A percentile compares a stretch with the other conserved stretches of the same genome.
Conservation (phyloP, 2,797 vertebrate species). For the Heteromormyrus szaboi region DNA sequence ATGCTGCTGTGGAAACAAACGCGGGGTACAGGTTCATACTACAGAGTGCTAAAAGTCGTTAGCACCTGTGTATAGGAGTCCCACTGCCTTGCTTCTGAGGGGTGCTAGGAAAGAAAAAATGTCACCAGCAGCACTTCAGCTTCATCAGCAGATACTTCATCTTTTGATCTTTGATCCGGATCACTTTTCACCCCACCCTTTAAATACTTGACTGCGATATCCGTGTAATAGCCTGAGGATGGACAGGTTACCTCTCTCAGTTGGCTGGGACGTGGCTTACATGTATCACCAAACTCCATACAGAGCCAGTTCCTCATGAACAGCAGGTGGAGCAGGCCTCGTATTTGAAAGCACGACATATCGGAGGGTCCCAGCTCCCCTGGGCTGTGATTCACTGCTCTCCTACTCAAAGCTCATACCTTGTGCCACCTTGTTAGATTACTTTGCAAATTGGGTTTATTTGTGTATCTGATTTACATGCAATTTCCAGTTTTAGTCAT, state of each 20-base stretch:
- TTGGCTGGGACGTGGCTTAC: background rate
- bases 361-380: background rate
- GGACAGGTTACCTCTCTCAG: background rate
- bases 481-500: background rate
- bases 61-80: background rate
- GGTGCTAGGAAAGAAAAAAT: no score
- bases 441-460: background rate
- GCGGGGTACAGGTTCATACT: background rate
- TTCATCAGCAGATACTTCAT: background rate
- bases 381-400: background rate
- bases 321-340: background rate
- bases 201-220: background rate
- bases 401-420: background rate
- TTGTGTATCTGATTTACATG: background rate
- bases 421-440: background rate
- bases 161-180: background rate
- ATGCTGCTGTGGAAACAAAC: slow-evolving; percentile 1
- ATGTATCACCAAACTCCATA: background rate
- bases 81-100: background rate
- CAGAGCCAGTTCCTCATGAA: background rate
- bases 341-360: background rate
- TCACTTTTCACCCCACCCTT: background rate
- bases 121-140: background rate
- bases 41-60: background rate
- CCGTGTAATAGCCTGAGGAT: background rate